Evolutionary conservation across 1,140 invertebrate genomes (phyloP).

Genomic region (Chionoecetes opilio): DNA sequence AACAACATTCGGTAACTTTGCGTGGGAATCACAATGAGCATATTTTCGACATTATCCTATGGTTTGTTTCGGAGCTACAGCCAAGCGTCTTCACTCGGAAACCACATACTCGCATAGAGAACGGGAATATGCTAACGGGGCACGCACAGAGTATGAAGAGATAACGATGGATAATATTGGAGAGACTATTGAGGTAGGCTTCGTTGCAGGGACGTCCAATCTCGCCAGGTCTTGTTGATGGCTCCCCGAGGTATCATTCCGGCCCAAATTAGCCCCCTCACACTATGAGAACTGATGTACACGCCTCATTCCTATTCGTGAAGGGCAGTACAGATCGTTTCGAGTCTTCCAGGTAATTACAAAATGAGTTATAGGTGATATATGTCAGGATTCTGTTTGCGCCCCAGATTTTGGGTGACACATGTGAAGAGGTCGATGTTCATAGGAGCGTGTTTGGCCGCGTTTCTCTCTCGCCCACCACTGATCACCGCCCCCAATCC

Average conservation of each 20-base stretch:
- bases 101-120: too few species aligned
- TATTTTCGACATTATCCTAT: too few species aligned
- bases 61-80: too few species aligned
- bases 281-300: constrained; percentile 49
- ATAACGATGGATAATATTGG: constrained; percentile 25
- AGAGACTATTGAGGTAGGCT: constrained; percentile 17
- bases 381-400: constrained; percentile 32
- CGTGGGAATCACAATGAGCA: too few species aligned
- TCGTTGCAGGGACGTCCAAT: constrained; percentile 35
- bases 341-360: constrained; percentile 10
- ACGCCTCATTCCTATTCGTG: constrained; percentile 55
- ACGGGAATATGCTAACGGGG: too few species aligned
- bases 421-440: neutral
- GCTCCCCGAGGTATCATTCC: constrained; percentile 49
- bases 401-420: neutral
- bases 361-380: constrained; percentile 37
- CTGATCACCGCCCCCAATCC: too few species aligned
- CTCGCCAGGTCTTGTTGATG: constrained; percentile 44
- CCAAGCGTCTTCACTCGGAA: too few species aligned
- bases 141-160: neutral
- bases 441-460: neutral
- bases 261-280: constrained; percentile 38
- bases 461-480: neutral
- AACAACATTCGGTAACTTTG: too few species aligned
- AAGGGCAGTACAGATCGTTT: constrained; percentile 42